Conservation (phyloP, 2,113 vertebrate genomes). For the Channa maculata region DNA sequence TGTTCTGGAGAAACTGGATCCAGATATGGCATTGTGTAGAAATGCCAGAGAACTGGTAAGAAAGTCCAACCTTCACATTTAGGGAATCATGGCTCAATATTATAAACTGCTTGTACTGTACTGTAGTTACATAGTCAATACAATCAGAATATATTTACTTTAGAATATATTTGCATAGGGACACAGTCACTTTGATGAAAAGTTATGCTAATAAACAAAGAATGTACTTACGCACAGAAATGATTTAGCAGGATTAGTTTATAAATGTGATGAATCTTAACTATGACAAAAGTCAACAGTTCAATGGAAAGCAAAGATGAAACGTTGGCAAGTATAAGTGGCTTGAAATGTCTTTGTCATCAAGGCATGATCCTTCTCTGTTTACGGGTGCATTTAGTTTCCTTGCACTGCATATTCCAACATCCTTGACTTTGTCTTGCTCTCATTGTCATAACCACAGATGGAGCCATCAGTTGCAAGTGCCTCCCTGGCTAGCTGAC, state of each 20-base stretch:
- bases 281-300: constrained; percentile 70
- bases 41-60: constrained; percentile 96
- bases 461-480: constrained; percentile 59
- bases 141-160: neutral
- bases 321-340: constrained; percentile 88
- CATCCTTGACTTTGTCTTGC: constrained; percentile 64
- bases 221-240: neutral
- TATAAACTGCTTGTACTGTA: neutral
- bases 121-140: neutral
- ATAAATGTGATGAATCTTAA: constrained; percentile 62
- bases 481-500: constrained; percentile 65
- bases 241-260: constrained; percentile 13
- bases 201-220: neutral
- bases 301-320: constrained; percentile 82
- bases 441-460: constrained; percentile 59
- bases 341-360: constrained; percentile 71
- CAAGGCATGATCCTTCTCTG: constrained; percentile 85
- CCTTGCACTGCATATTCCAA: constrained; percentile 58
- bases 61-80: neutral
- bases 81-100: neutral
- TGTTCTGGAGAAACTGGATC: constrained; percentile 93
- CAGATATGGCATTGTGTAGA: constrained; percentile 96
- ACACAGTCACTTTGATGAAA: neutral
- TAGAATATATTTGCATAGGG: neutral
- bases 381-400: constrained; percentile 68